phyloP scores from a whole-genome alignment of 92 coral and sea anemone genomes.

The Heliopora coerulea region DNA sequence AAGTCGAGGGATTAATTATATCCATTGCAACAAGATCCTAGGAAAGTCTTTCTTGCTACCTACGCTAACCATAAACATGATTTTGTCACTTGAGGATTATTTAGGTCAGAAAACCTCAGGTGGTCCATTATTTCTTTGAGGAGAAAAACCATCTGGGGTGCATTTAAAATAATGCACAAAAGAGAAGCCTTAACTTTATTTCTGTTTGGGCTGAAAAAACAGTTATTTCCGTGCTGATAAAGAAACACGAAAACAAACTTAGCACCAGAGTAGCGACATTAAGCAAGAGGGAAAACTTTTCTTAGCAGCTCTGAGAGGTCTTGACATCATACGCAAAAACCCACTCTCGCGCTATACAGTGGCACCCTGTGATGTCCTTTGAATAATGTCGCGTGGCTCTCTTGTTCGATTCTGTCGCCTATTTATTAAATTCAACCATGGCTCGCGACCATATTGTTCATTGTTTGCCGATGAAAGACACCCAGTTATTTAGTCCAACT shows the following conservation, averaged over 20 bases:
- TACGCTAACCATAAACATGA: too few species aligned
- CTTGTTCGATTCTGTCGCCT: slow-evolving; percentile 14
- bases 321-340: slow-evolving; percentile 24
- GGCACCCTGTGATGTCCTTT: slow-evolving; percentile 31
- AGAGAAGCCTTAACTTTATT: too few species aligned
- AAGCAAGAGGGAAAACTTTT: neutral
- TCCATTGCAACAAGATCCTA: too few species aligned
- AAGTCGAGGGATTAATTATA: too few species aligned
- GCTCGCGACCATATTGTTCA: slow-evolving; percentile 37
- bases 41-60: too few species aligned
- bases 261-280: slow-evolving; percentile 1
- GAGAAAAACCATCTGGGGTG: too few species aligned
- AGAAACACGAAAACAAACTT: slow-evolving; percentile 8
- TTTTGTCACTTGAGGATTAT: too few species aligned
- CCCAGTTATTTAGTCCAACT: neutral
- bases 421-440: slow-evolving; percentile 24
- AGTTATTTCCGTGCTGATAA: neutral
- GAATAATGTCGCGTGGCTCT: slow-evolving; percentile 39
- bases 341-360: neutral
- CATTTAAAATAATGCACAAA: too few species aligned
- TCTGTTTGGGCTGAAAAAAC: neutral
- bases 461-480: slow-evolving; percentile 11
- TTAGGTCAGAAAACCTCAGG: too few species aligned
- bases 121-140: too few species aligned
- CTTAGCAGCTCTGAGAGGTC: neutral